Evolutionary conservation across 2,113 vertebrate genomes (phyloP).

Genomic region (Cnemophilus loriae): DNA sequence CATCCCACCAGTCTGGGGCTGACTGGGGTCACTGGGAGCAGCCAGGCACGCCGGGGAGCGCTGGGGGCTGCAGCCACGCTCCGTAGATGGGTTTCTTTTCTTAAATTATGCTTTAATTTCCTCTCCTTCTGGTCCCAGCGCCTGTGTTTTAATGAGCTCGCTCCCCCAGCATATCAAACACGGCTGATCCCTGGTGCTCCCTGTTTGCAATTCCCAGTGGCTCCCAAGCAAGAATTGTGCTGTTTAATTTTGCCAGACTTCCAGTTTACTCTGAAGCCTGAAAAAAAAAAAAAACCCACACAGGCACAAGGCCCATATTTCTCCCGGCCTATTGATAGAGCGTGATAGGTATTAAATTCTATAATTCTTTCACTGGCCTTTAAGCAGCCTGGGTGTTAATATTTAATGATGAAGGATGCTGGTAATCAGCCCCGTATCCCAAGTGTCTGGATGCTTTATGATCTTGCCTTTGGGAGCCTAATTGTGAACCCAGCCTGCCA

Average conservation of each 20-base stretch:
- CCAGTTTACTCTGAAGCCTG: constrained; percentile 55
- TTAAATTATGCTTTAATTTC: constrained; percentile 62
- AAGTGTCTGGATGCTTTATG: constrained; percentile 73
- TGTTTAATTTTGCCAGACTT: constrained; percentile 64
- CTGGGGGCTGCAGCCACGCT: neutral
- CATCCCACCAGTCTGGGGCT: neutral
- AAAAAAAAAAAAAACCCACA: constrained; percentile 7
- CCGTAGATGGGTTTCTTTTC: neutral
- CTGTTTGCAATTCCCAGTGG: constrained; percentile 60
- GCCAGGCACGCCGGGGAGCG: neutral
- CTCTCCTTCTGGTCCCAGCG: constrained; percentile 46
- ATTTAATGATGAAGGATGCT: constrained; percentile 77
- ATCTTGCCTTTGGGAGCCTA: constrained; percentile 71
- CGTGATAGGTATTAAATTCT: constrained; percentile 71
- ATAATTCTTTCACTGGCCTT: constrained; percentile 73
- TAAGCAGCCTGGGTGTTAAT: constrained; percentile 72
- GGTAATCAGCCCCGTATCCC: constrained; percentile 71
- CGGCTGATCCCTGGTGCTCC: constrained; percentile 47
- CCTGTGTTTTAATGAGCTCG: constrained; percentile 51
- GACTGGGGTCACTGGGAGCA: neutral
- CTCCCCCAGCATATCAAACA: constrained; percentile 56
- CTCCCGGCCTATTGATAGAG: constrained; percentile 66
- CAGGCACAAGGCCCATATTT: constrained; percentile 35
- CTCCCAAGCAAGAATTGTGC: constrained; percentile 41
- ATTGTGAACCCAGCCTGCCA: constrained; percentile 67